Evolutionary conservation across 2,797 vertebrate genomes (phyloP), one percentile per base, ranked within the genome.

Genomic region (Scarus forsteni): DNA sequence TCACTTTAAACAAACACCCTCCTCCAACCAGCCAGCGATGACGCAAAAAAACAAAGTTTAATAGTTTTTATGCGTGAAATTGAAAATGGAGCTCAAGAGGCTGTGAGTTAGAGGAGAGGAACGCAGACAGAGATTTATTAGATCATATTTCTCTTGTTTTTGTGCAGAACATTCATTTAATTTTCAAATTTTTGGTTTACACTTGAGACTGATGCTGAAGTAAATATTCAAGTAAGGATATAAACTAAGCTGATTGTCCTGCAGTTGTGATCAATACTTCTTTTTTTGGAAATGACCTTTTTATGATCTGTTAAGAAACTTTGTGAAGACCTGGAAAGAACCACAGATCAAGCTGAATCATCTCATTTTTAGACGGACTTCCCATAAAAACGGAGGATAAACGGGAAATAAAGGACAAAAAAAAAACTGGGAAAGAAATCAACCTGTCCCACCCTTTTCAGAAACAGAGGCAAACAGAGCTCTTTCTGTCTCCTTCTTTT

Each of bases 1-100:
- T 3, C 13, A 18, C 48, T 45, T 57, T 11, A 58, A 71, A 69
- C 73, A 73, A 66, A 59, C 54, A 50, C 35, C 45, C 45, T 52
- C 56, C 38, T 63, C 19, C 46, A 58, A 57, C 5, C 19, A 18
- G 11, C 38, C 10, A 4, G 5, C 36, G 36, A 61, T 36, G 70
- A 69, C 39, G 50, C 35, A 61, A 51, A 38, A 40, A 36, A 58
- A 7, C 12, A 19, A 62, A 50, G 34, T 11, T 27, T 27, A 27
- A 27, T 46, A 8, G 66, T 27, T 16, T 61, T 74, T 58, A 67
- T 19, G 34, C 16, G 42, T 43, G 18, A 36, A 64, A 65, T 69
- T 61, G 50, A 73, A 53, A 64, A 8, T n/a, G 35, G 46, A 48
- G 38, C 57, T 27, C 27, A 19, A 71, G 57, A 54, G 1, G 77